A percentile compares a stretch with the other conserved stretches of the same genome.
Evolutionary conservation across 2,888 invertebrate species (phyloP).

Genomic region (Glaucopsyche alexis): DNA sequence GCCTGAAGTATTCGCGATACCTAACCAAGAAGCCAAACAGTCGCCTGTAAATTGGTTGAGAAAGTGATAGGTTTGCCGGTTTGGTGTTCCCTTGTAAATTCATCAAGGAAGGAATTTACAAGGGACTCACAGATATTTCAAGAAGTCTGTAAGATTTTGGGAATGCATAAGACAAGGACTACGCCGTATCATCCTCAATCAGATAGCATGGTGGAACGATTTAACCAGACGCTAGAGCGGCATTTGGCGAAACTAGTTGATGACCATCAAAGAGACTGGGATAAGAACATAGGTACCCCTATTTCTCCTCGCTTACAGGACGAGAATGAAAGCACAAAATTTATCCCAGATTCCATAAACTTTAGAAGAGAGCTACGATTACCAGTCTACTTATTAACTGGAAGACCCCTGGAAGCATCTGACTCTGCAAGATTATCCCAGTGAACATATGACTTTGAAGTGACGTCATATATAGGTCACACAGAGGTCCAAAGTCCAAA

Average conservation of each 20-base stretch:
- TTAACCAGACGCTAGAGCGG: background rate
- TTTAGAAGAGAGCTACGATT: too few relatives aligned
- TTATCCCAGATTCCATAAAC: too few relatives aligned
- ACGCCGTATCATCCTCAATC: too few relatives aligned
- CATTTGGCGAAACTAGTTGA: conserved; percentile 20
- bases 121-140: conserved; percentile 32
- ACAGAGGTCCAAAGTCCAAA: too few relatives aligned
- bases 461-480: too few relatives aligned
- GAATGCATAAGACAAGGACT: conserved; percentile 31
- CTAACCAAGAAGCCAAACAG: background rate
- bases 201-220: conserved; percentile 32
- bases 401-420: too few relatives aligned
- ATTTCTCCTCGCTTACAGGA: background rate
- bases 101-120: conserved; percentile 32
- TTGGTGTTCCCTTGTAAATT: conserved; percentile 17
- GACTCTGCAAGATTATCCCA: too few relatives aligned
- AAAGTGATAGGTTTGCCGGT: background rate
- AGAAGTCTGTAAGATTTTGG: conserved; percentile 28
- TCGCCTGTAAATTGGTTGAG: background rate
- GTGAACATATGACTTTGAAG: too few relatives aligned
- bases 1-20: background rate
- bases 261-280: conserved; percentile 20
- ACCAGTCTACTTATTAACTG: too few relatives aligned
- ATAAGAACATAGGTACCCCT: conserved; percentile 22
- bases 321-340: conserved; percentile 24